Evolutionary conservation across 2,888 invertebrate genomes (phyloP), one percentile per base, ranked within the genome.

Genomic region (Agriopis leucophaearia): DNA sequence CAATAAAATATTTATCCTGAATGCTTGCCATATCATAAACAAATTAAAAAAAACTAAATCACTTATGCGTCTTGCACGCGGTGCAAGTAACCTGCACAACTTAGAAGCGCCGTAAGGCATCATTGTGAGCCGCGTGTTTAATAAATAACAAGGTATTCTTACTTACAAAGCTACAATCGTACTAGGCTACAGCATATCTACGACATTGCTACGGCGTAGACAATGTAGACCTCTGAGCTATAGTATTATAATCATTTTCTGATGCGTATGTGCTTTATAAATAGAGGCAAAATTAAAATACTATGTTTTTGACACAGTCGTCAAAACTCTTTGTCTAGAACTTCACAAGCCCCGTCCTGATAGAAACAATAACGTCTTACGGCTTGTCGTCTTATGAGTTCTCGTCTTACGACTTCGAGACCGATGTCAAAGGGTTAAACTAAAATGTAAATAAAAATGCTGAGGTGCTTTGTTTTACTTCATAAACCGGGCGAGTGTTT

Each of bases 181-280:
- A 56, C 18, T 0, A 5, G 13, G 15, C 60, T 59, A 60, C 13
- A 47, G 38, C 16, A n/a, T 51, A 15, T 65, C 67, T 68, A 71
- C 71, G 71, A 44, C 35, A 51, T 6, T 13, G 55, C 70, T 70
- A 70, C 64, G 68, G 15, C 63, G 59, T 60, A 64, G 48, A 51
- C 44, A 42, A 10, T n/a, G 15, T 48, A 56, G 40, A 56, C 56
- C 52, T 6, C 35, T 35, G 1, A 5, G 15, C 45, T 45, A 6
- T 12, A 18, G 4, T 15, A 1, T 44, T 13, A 44, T 13, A 44
- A 13, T 13, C 1, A 44, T 1, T 44, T 44, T 44, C n/a, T 44
- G 44, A 44, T 44, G 4, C 0, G 2, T 5, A 5, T 44, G 5
- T n/a, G 6, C n/a, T n/a, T 44, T 38, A 15, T 15, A 38, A 38